Evolutionary conservation across 2,888 invertebrate genomes (phyloP), one percentile per base, ranked within the genome.

Genomic region (Acanthosoma haemorrhoidale): DNA sequence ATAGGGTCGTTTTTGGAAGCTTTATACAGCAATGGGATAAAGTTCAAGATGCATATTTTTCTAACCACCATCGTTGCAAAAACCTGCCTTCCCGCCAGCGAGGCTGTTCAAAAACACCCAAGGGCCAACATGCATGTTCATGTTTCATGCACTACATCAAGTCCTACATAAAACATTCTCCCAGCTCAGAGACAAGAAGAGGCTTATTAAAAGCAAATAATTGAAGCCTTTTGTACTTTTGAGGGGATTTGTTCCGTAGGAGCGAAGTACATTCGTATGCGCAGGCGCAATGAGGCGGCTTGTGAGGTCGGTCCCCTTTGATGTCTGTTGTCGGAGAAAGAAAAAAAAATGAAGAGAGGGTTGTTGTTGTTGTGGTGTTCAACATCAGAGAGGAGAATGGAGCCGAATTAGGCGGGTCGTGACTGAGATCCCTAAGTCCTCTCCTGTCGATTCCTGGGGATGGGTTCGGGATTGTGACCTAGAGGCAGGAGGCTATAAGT

Each of bases 341-440:
- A 64, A 18, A 39, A 13, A 61, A 2, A n/a, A 2, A 21, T 21
- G 9, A 36, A 16, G 3, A 9, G 41, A 16, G n/a, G 41, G 41
- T 16, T 9, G 5, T 16, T 16, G 13, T 41, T 41, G 41, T 15
- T 8, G 41, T 41, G 41, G 5, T 41, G 36, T n/a, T 13, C 41
- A 16, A 41, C 16, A 13, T n/a, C 5, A 4, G 13, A 41, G 5
- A 38, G 61, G 36, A 61, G 61, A 61, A 61, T 61, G 36, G 61
- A 34, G 36, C 61, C 21, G 61, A 61, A 61, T 61, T 61, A 61
- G 38, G 34, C 13, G 21, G 18, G 18, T 61, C 61, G 61, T 61
- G 61, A 61, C 61, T 34, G 34, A 36, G 21, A 61, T 61, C 61
- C 34, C 32, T 9, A 15, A 18, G 9, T 2, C 8, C 32, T 13